Evolutionary conservation across 2,797 vertebrate genomes (phyloP), one percentile per base, ranked within the genome.

Genomic region (Lutjanus campechanus): DNA sequence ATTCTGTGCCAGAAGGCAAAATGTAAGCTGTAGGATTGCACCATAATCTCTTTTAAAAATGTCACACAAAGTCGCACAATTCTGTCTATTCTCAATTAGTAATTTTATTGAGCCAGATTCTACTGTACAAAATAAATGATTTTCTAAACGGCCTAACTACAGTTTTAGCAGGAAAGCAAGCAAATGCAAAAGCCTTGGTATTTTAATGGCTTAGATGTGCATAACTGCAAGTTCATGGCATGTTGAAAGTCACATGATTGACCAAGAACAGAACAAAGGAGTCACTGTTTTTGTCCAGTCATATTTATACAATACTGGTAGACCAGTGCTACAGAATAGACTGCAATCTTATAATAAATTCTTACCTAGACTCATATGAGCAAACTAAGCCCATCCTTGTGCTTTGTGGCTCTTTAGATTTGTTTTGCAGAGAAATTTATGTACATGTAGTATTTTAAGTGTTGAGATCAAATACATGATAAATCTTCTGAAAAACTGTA

Each of bases 311-410:
- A 47, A 69, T 6, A 56, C 7, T 11, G 22, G 10, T 1, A 29
- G 43, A 16, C 9, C 1, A 1, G 11, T 1, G 0, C 0, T 7
- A 17, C 65, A 12, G 2, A n/a, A n/a, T 6, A 16, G 11, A 65
- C 29, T 36, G 5, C 5, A 36, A 36, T 36, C 29, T 13, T 0
- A 10, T 4, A 25, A 8, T 29, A 20, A 10, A 40, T 12, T 47
- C 41, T 9, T 12, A 44, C 15, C 0, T 3, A 12, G n/a, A 60
- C 15, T 5, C 40, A 16, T 56, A 4, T 12, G 7, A n/a, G 44
- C 36, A 68, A 16, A 6, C 10, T 11, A 50, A 17, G 50, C 11
- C 40, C 10, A 36, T 19, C 17, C 3, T 40, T 40, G 19, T n/a
- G 8, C 17, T n/a, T 49, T 36, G 17, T 12, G 12, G 7, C 29